Evolutionary conservation across 2,797 vertebrate species (phyloP), one percentile per base, ranked within the genome.

Genomic region (Dendrocincla tyrannina): DNA sequence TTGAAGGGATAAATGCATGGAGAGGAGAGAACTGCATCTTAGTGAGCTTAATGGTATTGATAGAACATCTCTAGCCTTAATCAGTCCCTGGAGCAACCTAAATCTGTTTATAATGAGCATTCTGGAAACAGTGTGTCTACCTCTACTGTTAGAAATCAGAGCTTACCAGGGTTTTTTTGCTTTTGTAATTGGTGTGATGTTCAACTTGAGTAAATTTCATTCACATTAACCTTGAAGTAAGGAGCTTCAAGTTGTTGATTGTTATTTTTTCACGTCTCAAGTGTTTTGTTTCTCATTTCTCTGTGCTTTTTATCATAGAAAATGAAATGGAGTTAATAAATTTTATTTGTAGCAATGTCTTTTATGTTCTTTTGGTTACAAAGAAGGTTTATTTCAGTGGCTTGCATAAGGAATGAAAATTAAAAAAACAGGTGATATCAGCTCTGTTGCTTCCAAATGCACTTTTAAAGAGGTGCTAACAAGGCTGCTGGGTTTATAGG

Each of bases 31-130:
- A 52, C 56, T 63, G 59, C 84, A 46, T 94, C 49, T 94, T 69
- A 24, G 77, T 27, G 82, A 88, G 79, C 47, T 67, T 95, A 95
- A 95, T 84, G 69, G 62, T 95, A 94, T 93, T 93, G 93, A 81
- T 91, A 91, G 85, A 90, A 86, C 79, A 85, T 89, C 67, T 82
- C 75, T 64, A 64, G 72, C 56, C 41, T 58, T 96, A 94, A 95
- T 95, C 86, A 82, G 84, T 95, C 95, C 91, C 95, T 91, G 49
- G 93, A 83, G 93, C 79, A 89, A 74, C 88, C 81, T 95, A 93
- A 95, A 94, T 96, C 93, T 93, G 18, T 95, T 74, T 74, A 60
- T 96, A 96, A 96, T 89, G 94, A 96, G 92, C 19, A 28, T 93
- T 95, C 83, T 89, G 91, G 84, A 94, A 95, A 68, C 49, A 4